These are phyloP conservation scores for Leptopilina clavipes DNA, from an alignment of 1,140 invertebrate species.

Conservation along the genomic window DNA sequence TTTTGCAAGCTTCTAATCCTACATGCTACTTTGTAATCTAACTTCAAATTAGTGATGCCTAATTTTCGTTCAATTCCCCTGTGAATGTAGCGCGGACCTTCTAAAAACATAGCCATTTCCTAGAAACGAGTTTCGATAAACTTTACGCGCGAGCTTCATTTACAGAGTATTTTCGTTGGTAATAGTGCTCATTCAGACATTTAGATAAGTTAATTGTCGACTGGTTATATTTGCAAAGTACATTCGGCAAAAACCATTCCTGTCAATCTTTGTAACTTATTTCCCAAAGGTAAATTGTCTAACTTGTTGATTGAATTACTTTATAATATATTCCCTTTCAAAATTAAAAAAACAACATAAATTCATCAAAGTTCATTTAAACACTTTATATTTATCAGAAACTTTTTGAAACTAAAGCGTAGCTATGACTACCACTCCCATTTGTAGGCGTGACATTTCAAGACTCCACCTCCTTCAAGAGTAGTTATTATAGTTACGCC, in stretches of 20 bases:
- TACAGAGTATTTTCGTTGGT: too few relatives aligned
- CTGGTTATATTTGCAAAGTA: not conserved
- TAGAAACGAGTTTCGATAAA: slow-evolving; percentile 67
- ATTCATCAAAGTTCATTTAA: too few relatives aligned
- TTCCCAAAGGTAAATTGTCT: too few relatives aligned
- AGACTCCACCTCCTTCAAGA: too few relatives aligned
- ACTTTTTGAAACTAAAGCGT: too few relatives aligned
- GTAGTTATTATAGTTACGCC: too few relatives aligned
- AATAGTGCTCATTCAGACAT: slow-evolving; percentile 57
- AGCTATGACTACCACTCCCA: too few relatives aligned
- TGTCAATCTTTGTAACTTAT: not conserved
- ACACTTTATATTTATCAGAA: too few relatives aligned
- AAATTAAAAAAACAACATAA: too few relatives aligned
- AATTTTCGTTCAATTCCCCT: slow-evolving; percentile 64
- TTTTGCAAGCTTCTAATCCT: slow-evolving; percentile 25
- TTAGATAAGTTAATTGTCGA: slow-evolving; percentile 61
- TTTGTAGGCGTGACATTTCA: too few relatives aligned
- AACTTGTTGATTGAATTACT: too few relatives aligned
- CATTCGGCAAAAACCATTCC: not conserved
- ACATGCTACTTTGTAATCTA: slow-evolving; percentile 56
- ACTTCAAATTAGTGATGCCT: slow-evolving; percentile 62
- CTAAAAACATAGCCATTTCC: slow-evolving; percentile 53
- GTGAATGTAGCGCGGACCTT: slow-evolving; percentile 47
- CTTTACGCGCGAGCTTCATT: slow-evolving; percentile 52
- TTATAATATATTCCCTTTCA: too few relatives aligned